These are phyloP conservation scores for Scolanthus callimorphus DNA, from an alignment of 92 coral and sea anemone genomes.

Conservation along the genomic window DNA sequence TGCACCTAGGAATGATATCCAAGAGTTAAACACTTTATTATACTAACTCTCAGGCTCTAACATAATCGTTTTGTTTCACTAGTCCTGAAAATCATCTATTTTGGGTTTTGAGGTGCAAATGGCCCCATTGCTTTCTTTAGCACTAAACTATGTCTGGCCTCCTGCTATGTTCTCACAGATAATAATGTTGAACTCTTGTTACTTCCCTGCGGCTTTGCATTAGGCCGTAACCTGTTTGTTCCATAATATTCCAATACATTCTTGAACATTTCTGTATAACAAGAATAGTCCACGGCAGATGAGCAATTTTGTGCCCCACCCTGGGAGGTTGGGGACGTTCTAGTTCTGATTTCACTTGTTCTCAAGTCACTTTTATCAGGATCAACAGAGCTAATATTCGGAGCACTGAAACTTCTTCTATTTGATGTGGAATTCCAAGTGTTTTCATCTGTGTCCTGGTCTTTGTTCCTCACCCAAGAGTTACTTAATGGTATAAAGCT, in stretches of 20 bases:
- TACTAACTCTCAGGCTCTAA: no score
- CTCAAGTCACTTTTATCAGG: no score
- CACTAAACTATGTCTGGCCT: background rate
- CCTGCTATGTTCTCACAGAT: constrained; percentile 43
- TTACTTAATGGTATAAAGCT: background rate
- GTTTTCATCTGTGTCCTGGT: constrained; percentile 2
- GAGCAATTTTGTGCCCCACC: constrained; percentile 6
- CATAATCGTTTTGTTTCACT: no score
- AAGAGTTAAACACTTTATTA: no score
- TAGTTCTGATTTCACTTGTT: constrained; percentile 1
- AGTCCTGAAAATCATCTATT: no score
- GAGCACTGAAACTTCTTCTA: no score
- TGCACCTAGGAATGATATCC: no score
- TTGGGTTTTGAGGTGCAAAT: background rate
- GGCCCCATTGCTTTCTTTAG: background rate
- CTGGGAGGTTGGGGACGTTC: background rate
- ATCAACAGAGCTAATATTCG: no score
- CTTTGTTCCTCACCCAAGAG: constrained; percentile 44
- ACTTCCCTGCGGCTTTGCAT: constrained; percentile 23
- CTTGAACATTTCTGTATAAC: constrained; percentile 84
- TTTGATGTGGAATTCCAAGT: no score
- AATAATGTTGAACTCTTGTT: constrained; percentile 29
- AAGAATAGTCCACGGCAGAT: constrained; percentile 56
- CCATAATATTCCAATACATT: constrained; percentile 87
- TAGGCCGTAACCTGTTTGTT: constrained; percentile 57